A percentile compares a stretch with the other conserved stretches of the same genome.
Evolutionary conservation across 2,888 invertebrate species (phyloP).

Genomic region (Dryobota labecula): DNA sequence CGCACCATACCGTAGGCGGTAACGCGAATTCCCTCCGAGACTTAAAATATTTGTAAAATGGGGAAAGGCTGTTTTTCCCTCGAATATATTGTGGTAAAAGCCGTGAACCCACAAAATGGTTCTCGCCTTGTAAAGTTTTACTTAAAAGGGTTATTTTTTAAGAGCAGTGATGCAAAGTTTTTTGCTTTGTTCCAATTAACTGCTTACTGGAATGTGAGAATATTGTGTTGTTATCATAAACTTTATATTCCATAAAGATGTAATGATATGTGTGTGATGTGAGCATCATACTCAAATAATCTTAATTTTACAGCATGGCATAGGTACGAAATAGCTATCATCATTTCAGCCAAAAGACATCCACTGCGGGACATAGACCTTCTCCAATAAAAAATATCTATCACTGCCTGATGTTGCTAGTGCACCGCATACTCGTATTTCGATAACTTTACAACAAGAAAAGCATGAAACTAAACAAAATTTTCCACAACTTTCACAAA

Average conservation of each 20-base stretch:
- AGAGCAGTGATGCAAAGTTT: not conserved
- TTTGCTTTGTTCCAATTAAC: not conserved
- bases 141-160: constrained; percentile 48
- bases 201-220: not conserved
- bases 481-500: not conserved
- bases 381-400: too few species aligned
- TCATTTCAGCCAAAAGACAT: too few species aligned
- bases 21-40: constrained; percentile 69
- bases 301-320: not conserved
- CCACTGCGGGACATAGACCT: too few species aligned
- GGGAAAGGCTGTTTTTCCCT: constrained; percentile 65
- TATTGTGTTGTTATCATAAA: not conserved
- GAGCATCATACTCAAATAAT: not conserved
- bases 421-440: not conserved
- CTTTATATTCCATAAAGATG: too few species aligned
- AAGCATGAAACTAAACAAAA: not conserved
- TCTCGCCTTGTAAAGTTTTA: constrained; percentile 39
- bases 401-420: not conserved
- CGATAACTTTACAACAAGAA: not conserved
- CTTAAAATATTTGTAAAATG: constrained; percentile 73
- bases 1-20: constrained; percentile 56
- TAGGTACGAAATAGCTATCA: not conserved
- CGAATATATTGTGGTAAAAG: constrained; percentile 56
- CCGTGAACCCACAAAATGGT: constrained; percentile 49
- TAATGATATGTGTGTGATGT: too few species aligned